These are phyloP conservation scores for Crypturellus undulatus DNA, from an alignment of 2,113 vertebrate species.

Conservation along the genomic window DNA sequence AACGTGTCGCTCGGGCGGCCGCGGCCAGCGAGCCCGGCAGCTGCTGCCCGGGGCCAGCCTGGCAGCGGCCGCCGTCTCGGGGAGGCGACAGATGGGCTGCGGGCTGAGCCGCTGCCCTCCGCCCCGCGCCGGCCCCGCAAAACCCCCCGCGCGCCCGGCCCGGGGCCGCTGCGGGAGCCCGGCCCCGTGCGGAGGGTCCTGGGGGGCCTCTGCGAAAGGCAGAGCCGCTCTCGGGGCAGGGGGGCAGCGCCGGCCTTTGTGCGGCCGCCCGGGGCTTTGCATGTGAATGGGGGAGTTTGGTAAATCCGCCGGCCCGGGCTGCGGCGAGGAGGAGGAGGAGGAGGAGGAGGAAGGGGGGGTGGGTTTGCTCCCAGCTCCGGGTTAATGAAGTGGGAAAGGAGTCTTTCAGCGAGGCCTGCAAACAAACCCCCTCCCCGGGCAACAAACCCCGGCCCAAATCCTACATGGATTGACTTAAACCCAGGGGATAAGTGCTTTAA, in stretches of 20 bases:
- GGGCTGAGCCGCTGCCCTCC: conserved; percentile 56
- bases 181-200: not conserved
- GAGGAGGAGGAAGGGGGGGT: not conserved
- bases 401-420: conserved; percentile 91
- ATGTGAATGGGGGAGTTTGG: conserved; percentile 90
- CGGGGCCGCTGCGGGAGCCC: not conserved
- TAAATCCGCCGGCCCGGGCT: conserved; percentile 87
- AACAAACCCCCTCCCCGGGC: conserved; percentile 76
- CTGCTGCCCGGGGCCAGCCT: conserved; percentile 88
- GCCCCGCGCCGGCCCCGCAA: not conserved
- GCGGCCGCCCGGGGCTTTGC: conserved; percentile 82
- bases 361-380: conserved; percentile 89
- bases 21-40: conserved; percentile 87
- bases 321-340: conserved; percentile 58
- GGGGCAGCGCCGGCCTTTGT: conserved; percentile 76
- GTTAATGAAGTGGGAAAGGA: conserved; percentile 99
- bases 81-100: conserved; percentile 92
- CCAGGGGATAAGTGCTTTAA: conserved; percentile 97
- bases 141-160: not conserved
- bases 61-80: conserved; percentile 77
- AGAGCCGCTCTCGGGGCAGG: conserved; percentile 84
- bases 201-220: conserved; percentile 81
- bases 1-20: conserved; percentile 82
- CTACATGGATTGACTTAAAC: conserved; percentile 91
- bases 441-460: conserved; percentile 81